A percentile compares a stretch with the other conserved stretches of the same genome.
Conservation (phyloP, 1,140 invertebrate species). For the Ephestia elutella region DNA sequence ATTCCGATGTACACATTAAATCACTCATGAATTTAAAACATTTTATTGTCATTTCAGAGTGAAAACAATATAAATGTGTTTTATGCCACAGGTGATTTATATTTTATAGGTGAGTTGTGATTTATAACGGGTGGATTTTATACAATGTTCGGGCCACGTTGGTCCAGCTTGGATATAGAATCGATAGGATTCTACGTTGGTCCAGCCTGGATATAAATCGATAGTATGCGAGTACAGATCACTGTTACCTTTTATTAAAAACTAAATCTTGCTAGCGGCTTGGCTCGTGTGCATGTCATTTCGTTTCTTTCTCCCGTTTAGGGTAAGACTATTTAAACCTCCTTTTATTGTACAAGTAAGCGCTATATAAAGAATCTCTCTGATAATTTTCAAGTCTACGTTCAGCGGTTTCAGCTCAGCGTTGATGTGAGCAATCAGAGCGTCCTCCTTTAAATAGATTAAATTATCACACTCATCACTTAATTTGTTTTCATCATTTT, state of each 20-base stretch:
- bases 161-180: constrained; percentile 8
- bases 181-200: constrained; percentile 11
- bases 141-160: constrained; percentile 44
- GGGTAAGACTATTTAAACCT: no score
- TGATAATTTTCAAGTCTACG: no score
- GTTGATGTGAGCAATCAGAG: no score
- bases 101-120: constrained; percentile 67
- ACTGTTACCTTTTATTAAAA: neutral
- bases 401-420: no score
- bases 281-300: no score
- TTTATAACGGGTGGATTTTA: constrained; percentile 59
- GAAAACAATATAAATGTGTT: constrained; percentile 73
- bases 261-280: no score
- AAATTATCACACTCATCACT: neutral
- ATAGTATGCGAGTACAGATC: neutral
- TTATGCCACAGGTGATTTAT: constrained; percentile 68
- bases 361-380: no score
- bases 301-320: no score
- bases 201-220: constrained; percentile 2
- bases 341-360: no score
- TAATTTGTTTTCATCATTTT: no score
- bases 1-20: constrained; percentile 54
- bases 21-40: constrained; percentile 67
- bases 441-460: no score
- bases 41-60: constrained; percentile 69